A percentile compares a stretch with the other conserved stretches of the same genome.
Evolutionary conservation across 2,888 invertebrate species (phyloP).

Genomic region (Parthenolecanium corni): DNA sequence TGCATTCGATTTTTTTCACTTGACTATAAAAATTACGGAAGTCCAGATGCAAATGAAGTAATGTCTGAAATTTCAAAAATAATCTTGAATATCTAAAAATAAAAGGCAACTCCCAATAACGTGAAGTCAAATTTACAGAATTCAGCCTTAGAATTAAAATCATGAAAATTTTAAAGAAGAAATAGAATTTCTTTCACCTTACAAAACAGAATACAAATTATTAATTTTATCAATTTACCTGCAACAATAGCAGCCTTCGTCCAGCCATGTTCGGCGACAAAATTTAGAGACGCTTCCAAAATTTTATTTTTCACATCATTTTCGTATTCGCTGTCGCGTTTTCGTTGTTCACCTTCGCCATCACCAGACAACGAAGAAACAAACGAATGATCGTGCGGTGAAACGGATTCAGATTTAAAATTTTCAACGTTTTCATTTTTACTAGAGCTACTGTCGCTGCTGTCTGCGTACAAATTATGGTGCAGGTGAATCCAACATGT

Average conservation of each 20-base stretch:
- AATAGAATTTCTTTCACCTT: too few species aligned
- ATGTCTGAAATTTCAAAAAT: too few species aligned
- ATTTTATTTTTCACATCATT: conserved; percentile 57
- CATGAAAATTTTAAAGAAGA: too few species aligned
- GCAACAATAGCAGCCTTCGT: conserved; percentile 56
- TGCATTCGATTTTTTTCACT: too few species aligned
- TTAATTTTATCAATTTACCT: conserved; percentile 42
- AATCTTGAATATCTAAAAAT: too few species aligned
- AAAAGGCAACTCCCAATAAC: too few species aligned
- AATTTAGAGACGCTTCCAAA: conserved; percentile 60
- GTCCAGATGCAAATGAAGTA: too few species aligned
- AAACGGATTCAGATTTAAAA: not conserved
- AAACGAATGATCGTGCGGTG: not conserved
- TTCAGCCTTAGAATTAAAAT: too few species aligned
- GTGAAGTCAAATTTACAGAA: too few species aligned
- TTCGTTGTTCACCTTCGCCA: not conserved
- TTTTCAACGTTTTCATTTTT: not conserved
- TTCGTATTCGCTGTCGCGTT: conserved; percentile 40
- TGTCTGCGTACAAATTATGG: not conserved
- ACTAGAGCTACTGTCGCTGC: not conserved
- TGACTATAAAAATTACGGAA: too few species aligned
- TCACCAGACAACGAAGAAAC: not conserved
- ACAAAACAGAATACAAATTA: too few species aligned
- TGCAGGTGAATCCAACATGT: not conserved
- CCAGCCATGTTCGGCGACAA: conserved; percentile 74